Evolutionary conservation across 2,797 vertebrate species (phyloP).

Genomic region (Phoxinus dragarum): DNA sequence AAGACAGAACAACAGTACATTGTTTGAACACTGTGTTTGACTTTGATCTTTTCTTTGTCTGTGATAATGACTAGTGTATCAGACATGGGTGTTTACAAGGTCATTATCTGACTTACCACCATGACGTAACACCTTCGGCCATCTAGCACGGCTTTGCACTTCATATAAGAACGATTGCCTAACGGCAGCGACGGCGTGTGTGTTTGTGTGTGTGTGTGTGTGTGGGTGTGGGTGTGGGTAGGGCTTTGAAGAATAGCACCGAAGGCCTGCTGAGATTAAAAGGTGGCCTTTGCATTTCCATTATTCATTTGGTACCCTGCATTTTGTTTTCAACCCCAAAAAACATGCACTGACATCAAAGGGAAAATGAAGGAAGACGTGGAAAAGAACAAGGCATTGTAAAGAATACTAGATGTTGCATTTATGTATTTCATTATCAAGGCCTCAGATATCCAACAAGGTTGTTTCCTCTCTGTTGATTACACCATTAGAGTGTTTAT

Average conservation of each 20-base stretch:
- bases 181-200: conserved; percentile 28
- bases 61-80: conserved; percentile 37
- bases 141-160: conserved; percentile 49
- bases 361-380: conserved; percentile 57
- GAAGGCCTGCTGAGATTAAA: conserved; percentile 72
- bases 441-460: conserved; percentile 52
- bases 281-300: conserved; percentile 67
- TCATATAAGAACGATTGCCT: conserved; percentile 48
- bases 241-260: conserved; percentile 63
- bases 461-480: conserved; percentile 49
- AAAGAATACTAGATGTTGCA: conserved; percentile 68
- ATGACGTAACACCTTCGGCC: conserved; percentile 47
- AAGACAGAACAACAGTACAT: not conserved
- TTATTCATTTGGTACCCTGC: conserved; percentile 69
- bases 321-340: conserved; percentile 61
- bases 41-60: conserved; percentile 20
- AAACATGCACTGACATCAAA: conserved; percentile 59
- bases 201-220: conserved; percentile 7
- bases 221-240: conserved; percentile 5
- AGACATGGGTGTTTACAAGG: conserved; percentile 34
- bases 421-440: conserved; percentile 75
- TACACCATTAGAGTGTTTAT: conserved; percentile 48
- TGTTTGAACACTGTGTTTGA: not conserved
- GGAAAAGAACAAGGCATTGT: conserved; percentile 63
- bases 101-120: conserved; percentile 57